Percentiles rank a stretch among this genome's conserved stretches.
phyloP scores from a whole-genome alignment of 2,113 vertebrate species.

The Ictalurus furcatus region DNA sequence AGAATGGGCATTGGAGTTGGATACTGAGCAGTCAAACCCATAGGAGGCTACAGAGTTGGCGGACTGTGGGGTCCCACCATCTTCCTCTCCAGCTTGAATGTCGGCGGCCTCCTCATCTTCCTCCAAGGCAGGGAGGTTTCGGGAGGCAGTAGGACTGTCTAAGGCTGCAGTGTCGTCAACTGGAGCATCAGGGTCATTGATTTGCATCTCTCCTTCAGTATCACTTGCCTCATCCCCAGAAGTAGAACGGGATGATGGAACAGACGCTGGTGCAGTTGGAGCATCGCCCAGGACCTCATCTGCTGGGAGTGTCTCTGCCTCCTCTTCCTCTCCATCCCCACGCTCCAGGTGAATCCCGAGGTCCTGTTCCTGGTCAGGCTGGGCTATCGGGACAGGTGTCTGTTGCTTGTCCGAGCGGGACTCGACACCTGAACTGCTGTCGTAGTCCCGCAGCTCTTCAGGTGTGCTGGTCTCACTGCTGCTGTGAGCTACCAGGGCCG shows the following conservation, averaged over 20 bases:
- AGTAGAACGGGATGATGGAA: slow-evolving; percentile 71
- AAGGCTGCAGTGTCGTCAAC: slow-evolving; percentile 62
- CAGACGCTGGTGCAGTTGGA: slow-evolving; percentile 74
- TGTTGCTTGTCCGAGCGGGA: slow-evolving; percentile 77
- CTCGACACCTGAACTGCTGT: slow-evolving; percentile 84
- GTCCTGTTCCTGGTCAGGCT: slow-evolving; percentile 77
- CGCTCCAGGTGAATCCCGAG: slow-evolving; percentile 79
- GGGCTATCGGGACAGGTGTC: slow-evolving; percentile 68
- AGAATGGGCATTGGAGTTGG: slow-evolving; percentile 79
- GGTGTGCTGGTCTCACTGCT: slow-evolving; percentile 88
- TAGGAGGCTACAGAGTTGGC: slow-evolving; percentile 79
- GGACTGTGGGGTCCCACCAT: slow-evolving; percentile 77
- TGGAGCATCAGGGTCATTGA: slow-evolving; percentile 65
- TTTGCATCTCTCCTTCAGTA: slow-evolving; percentile 76
- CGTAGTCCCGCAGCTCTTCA: slow-evolving; percentile 84
- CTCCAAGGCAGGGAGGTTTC: slow-evolving; percentile 61
- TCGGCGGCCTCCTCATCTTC: slow-evolving; percentile 70
- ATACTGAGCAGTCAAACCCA: slow-evolving; percentile 77
- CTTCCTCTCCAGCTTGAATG: slow-evolving; percentile 55
- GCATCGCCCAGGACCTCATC: slow-evolving; percentile 78
- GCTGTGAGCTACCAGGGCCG: slow-evolving; percentile 78
- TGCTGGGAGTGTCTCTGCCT: slow-evolving; percentile 78
- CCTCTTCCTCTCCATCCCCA: slow-evolving; percentile 77
- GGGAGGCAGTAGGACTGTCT: slow-evolving; percentile 62
- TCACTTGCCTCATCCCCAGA: slow-evolving; percentile 79